A percentile compares a stretch with the other conserved stretches of the same genome.
Evolutionary conservation across 2,888 invertebrate genomes (phyloP).

Genomic region (Plebejus anna): DNA sequence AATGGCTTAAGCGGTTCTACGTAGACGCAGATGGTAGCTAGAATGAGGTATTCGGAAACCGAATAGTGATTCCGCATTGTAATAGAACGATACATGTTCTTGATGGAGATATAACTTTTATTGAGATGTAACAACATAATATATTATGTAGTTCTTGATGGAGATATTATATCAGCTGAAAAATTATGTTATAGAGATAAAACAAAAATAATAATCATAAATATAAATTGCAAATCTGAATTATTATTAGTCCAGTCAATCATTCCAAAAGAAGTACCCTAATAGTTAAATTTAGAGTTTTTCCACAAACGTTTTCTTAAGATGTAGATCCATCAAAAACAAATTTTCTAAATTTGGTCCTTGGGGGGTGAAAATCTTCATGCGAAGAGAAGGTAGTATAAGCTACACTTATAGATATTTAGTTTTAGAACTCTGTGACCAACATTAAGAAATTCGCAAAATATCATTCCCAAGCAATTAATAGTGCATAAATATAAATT

Average conservation of each 20-base stretch:
- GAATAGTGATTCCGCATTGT: conserved; percentile 8
- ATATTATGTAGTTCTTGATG: background rate
- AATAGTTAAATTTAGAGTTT: no score
- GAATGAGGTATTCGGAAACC: background rate
- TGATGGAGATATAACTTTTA: background rate
- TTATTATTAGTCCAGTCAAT: no score
- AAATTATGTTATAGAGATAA: background rate
- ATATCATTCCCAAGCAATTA: background rate
- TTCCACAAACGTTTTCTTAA: background rate
- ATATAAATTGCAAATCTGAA: no score
- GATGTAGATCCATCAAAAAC: no score
- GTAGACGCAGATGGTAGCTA: conserved; percentile 10
- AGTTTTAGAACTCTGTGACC: no score
- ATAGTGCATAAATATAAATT: conserved; percentile 3
- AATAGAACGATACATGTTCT: background rate
- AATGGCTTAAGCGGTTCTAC: conserved; percentile 19
- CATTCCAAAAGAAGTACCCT: background rate
- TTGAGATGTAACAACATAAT: no score
- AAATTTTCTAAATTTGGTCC: no score
- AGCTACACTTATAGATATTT: no score
- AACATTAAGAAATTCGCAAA: no score
- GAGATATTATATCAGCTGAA: no score
- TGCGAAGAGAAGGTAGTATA: no score
- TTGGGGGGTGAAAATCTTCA: no score
- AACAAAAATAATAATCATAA: background rate